Conservation (phyloP, 2,113 vertebrate species). For the Tetraodon nigroviridis region DNA sequence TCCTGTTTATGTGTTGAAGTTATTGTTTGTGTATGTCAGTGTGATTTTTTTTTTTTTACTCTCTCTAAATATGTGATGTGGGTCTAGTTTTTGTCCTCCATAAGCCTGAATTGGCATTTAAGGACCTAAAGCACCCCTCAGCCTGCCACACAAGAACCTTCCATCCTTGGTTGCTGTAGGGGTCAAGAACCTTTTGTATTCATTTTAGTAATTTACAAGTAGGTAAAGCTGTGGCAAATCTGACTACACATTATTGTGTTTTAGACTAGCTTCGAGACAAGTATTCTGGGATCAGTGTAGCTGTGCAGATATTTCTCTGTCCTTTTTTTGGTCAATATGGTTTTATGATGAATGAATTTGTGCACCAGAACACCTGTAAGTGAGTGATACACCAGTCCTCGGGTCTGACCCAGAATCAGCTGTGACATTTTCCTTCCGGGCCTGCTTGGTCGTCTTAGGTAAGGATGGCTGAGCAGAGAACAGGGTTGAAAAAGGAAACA, state of each 20-base stretch:
- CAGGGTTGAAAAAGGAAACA: slow-evolving; percentile 58
- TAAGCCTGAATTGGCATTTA: slow-evolving; percentile 29
- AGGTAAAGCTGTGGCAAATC: slow-evolving; percentile 43
- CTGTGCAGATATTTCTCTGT: slow-evolving; percentile 12
- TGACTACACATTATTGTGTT: slow-evolving; percentile 21
- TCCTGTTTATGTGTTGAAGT: slow-evolving; percentile 52
- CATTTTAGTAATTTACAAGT: slow-evolving; percentile 43
- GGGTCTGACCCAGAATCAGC: slow-evolving; percentile 36
- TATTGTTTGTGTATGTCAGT: slow-evolving; percentile 35
- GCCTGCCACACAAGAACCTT: slow-evolving; percentile 51
- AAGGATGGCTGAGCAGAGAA: slow-evolving; percentile 55
- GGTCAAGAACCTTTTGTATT: slow-evolving; percentile 51
- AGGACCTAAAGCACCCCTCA: slow-evolving; percentile 42
- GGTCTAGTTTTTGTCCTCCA: slow-evolving; percentile 25
- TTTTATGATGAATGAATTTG: slow-evolving; percentile 7
- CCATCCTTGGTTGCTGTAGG: slow-evolving; percentile 20
- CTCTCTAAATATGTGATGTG: slow-evolving; percentile 44
- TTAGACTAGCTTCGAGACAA: slow-evolving; percentile 17
- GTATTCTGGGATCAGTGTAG: too few relatives aligned
- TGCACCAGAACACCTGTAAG: background rate
- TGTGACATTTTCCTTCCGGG: slow-evolving; percentile 43
- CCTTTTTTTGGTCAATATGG: background rate
- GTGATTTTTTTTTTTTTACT: slow-evolving; percentile 36
- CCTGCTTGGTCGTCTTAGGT: slow-evolving; percentile 53
- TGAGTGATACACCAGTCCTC: slow-evolving; percentile 11